Base-by-base conservation (phyloP, 2,797 vertebrate genomes). In the Paedocypris micromegethes region DNA sequence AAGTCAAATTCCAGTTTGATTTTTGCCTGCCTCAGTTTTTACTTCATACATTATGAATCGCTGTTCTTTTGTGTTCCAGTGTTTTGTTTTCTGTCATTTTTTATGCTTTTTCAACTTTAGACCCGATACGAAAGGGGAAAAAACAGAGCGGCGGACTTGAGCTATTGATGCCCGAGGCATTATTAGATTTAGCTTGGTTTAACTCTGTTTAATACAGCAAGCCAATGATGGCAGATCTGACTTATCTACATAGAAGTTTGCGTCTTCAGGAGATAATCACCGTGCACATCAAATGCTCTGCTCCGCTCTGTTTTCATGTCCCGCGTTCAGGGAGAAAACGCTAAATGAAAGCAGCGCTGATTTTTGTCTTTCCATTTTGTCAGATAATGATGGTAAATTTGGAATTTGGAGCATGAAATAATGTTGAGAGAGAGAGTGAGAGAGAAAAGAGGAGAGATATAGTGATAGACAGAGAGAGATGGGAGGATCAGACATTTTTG, bases 381-480 rank as follows among this genome's bases (percentile, higher is more conserved):
- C 77, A 74, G 70, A 69, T 81, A 81, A 83, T 77, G 67, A 82
- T 64, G 73, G 77, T 71, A 75, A 77, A 78, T 82, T 71, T 81
- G 80, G 76, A 80, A 73, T 73, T 73, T 73, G 66, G 72, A 68
- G 80, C 78, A 73, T 85, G 80, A 85, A 84, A 86, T 79, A 75
- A 74, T 81, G 60, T 63, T 50, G 52, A 5, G 4, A 8, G 52
- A 50, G 59, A 1, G 9, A n/a, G 9, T 3, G 1, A 61, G 56
- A 58, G 45, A 58, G 4, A 58, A 9, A 58, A 9, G n/a, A 5
- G 38, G 6, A 45, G 48, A 6, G 41, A 54, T 49, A 23, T 23
- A 23, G 23, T 23, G 1, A 23, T 23, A 23, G 23, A 23, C 23
- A 23, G 23, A 23, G 23, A 23, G 23, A 23, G 23, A 23, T 23